Evolutionary conservation across 1,140 invertebrate genomes (phyloP).

Genomic region (Vollenhovia emeryi): DNA sequence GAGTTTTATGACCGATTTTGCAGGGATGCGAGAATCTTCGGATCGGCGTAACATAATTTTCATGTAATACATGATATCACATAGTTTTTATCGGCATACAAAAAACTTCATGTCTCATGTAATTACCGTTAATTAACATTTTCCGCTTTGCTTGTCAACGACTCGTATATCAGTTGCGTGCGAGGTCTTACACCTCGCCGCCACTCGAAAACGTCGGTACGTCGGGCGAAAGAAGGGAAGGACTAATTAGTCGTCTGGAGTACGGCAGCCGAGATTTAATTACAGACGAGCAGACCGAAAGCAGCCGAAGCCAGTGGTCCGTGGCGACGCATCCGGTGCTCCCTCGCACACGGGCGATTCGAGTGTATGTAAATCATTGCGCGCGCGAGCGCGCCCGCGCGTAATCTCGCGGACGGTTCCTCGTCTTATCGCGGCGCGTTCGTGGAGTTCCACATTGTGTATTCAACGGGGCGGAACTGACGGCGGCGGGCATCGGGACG

Average conservation of each 20-base stretch:
- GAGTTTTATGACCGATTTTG: not conserved
- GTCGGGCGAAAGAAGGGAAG: conserved; percentile 19
- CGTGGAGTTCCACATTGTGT: conserved; percentile 10
- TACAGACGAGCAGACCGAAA: conserved; percentile 49
- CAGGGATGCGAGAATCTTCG: not conserved
- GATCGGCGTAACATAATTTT: not conserved
- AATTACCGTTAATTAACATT: conserved; percentile 19
- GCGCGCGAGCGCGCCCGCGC: conserved; percentile 16
- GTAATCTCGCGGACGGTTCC: conserved; percentile 25
- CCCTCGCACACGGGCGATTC: conserved; percentile 19
- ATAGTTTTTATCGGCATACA: conserved; percentile 4
- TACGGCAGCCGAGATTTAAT: conserved; percentile 60
- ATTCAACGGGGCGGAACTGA: conserved; percentile 20
- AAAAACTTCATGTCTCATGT: conserved; percentile 7
- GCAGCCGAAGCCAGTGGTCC: conserved; percentile 24
- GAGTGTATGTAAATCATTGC: conserved; percentile 47
- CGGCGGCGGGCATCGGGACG: conserved; percentile 37
- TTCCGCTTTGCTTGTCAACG: not conserved
- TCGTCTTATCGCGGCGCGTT: conserved; percentile 19
- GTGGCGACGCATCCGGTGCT: conserved; percentile 31
- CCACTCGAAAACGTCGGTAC: conserved; percentile 27
- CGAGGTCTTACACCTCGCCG: conserved; percentile 31
- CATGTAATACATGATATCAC: not conserved
- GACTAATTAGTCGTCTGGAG: conserved; percentile 51
- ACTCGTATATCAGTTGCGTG: conserved; percentile 17